Conservation (phyloP, 2,113 vertebrate genomes). For the Arvicanthis niloticus region DNA sequence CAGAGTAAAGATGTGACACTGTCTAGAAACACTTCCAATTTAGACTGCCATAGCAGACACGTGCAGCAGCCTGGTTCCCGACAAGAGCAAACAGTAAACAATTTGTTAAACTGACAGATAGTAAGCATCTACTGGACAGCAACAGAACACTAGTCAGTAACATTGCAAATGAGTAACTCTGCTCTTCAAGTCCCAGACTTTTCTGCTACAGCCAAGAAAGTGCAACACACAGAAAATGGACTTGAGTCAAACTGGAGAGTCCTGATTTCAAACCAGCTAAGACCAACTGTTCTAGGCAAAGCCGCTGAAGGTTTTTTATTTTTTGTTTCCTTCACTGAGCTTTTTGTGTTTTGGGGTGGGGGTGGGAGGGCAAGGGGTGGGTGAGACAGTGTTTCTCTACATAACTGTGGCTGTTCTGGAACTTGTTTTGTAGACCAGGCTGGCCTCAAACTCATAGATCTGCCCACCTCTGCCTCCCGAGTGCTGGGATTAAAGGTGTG, state of each 20-base stretch:
- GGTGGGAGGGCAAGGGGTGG: too few relatives aligned
- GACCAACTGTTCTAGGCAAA: slow-evolving; percentile 39
- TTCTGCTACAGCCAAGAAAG: not conserved
- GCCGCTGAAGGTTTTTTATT: not conserved
- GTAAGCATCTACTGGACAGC: not conserved
- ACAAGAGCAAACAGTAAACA: slow-evolving; percentile 38
- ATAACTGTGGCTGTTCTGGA: not conserved
- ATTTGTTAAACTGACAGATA: slow-evolving; percentile 52
- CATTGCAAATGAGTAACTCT: slow-evolving; percentile 49
- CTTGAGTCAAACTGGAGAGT: not conserved
- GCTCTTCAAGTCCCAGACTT: slow-evolving; percentile 1
- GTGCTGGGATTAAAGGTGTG: not conserved
- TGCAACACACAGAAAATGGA: not conserved
- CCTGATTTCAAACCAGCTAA: slow-evolving; percentile 40
- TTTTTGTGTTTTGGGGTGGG: too few relatives aligned
- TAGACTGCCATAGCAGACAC: not conserved
- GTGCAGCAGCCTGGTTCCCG: not conserved
- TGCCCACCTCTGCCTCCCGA: not conserved
- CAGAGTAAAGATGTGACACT: not conserved
- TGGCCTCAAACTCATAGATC: not conserved
- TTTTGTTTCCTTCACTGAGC: not conserved
- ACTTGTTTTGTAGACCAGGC: not conserved
- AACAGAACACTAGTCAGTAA: slow-evolving; percentile 20
- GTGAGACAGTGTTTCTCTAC: not conserved
- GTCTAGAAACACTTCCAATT: slow-evolving; percentile 7